Base-by-base conservation (phyloP, 2,113 vertebrate genomes). In the Etheostoma cragini region DNA sequence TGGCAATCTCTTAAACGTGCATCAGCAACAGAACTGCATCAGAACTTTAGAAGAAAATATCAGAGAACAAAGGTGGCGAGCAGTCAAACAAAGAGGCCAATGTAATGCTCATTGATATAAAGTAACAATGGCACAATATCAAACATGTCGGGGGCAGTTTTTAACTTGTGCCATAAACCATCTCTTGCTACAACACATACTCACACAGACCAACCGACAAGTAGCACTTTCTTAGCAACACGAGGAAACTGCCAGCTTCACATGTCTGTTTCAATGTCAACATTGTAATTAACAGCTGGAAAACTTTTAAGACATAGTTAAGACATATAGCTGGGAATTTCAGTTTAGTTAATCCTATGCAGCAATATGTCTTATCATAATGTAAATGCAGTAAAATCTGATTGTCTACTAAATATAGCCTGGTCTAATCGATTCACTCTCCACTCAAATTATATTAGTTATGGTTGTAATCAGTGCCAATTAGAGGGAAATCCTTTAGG, bases 1-100 rank as follows among this genome's bases (percentile, higher is more conserved):
- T 65, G 80, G 63, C 62, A 84, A 72, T 86, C 52, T 81, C 65
- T 81, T 76, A 61, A 71, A 70, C 64, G 35, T 81, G 86, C 78
- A 85, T 50, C 8, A 35, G 72, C 56, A 72, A 86, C 75, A 65
- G 5, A 79, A 58, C 70, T 82, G 82, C 81, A 77, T 78, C 11
- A 68, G 24, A 78, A 83, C 46, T 56, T 65, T 13, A 15, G 10
- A 16, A 4, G 7, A 50, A 80, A 63, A 8, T 8, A 50, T 68
- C 14, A 66, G 19, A 46, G 5, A 26, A 15, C 38, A 42, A 38
- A 38, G 35, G 33, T 8, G 22, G 12, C 17, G 12, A 30, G 38
- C 19, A 47, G 38, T 33, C 66, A 57, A 15, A 30, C 33, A 72
- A 35, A 67, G 19, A 50, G 13, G 16, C 13, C 2, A 61, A 7